Conservation (phyloP, 2,113 vertebrate genomes). For the Galemys pyrenaicus region DNA sequence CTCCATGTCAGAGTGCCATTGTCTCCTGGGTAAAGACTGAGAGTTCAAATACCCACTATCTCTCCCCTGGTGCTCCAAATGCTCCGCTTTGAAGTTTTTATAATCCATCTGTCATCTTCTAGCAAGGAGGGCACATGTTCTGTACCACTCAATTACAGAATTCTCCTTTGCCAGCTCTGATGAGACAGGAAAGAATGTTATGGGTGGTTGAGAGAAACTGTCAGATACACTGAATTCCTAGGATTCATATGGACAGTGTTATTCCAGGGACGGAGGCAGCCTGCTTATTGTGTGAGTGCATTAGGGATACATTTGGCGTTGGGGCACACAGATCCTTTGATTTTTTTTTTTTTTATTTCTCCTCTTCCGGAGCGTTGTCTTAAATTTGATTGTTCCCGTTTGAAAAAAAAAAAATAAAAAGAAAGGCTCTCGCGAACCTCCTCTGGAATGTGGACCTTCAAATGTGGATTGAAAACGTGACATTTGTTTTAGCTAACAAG, state of each 20-base stretch:
- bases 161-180: constrained; percentile 95
- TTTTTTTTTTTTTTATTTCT: constrained; percentile 24
- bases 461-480: constrained; percentile 51
- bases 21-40: constrained; percentile 99
- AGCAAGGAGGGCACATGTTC: constrained; percentile 98
- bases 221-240: constrained; percentile 93
- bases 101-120: constrained; percentile 99
- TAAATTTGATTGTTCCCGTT: constrained; percentile 79
- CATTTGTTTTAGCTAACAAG: constrained; percentile 72
- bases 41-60: constrained; percentile 99
- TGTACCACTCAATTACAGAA: constrained; percentile 98
- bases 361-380: constrained; percentile 68
- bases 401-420: neutral
- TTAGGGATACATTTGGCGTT: constrained; percentile 82
- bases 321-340: constrained; percentile 76
- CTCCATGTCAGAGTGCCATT: constrained; percentile 97
- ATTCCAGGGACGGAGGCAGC: constrained; percentile 89
- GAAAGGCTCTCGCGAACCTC: constrained; percentile 40
- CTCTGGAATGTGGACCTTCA: constrained; percentile 74
- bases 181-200: constrained; percentile 95
- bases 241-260: constrained; percentile 91
- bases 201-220: constrained; percentile 93
- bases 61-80: constrained; percentile 98
- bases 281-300: constrained; percentile 90
- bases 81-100: constrained; percentile 99